Percentiles rank a stretch among this genome's conserved stretches.
Conservation (phyloP, 2,888 invertebrate species). For the Lucinisca nassula region DNA sequence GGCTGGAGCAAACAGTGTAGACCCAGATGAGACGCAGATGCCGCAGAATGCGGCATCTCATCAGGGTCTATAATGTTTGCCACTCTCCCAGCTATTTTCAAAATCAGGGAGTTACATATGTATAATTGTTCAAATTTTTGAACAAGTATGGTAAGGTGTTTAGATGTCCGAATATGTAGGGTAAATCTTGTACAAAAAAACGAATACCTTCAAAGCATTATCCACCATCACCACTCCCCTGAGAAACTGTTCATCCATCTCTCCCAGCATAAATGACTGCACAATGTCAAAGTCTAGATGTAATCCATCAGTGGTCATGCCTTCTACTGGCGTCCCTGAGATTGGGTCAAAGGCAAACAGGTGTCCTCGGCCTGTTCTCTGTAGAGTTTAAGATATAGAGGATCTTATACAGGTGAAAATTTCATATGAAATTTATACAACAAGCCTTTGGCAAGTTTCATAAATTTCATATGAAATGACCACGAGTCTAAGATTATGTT, state of each 20-base stretch:
- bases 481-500: no score
- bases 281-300: constrained; percentile 90
- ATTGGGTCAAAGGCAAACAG: constrained; percentile 96
- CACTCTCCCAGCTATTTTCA: no score
- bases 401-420: neutral
- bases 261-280: constrained; percentile 93
- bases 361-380: constrained; percentile 87
- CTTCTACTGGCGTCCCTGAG: constrained; percentile 90
- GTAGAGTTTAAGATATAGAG: neutral
- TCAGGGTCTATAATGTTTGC: no score
- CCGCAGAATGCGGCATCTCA: no score
- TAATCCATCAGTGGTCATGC: constrained; percentile 73
- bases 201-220: constrained; percentile 64
- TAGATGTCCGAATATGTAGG: no score
- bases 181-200: neutral
- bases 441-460: no score
- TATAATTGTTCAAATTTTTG: no score
- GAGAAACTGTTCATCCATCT: constrained; percentile 91
- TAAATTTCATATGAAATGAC: no score
- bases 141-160: no score
- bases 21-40: no score
- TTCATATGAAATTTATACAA: neutral
- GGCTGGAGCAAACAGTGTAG: no score
- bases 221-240: constrained; percentile 93
- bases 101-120: no score